These are phyloP conservation scores for Capromys pilorides DNA, from an alignment of 2,797 vertebrate genomes.

Conservation along the genomic window DNA sequence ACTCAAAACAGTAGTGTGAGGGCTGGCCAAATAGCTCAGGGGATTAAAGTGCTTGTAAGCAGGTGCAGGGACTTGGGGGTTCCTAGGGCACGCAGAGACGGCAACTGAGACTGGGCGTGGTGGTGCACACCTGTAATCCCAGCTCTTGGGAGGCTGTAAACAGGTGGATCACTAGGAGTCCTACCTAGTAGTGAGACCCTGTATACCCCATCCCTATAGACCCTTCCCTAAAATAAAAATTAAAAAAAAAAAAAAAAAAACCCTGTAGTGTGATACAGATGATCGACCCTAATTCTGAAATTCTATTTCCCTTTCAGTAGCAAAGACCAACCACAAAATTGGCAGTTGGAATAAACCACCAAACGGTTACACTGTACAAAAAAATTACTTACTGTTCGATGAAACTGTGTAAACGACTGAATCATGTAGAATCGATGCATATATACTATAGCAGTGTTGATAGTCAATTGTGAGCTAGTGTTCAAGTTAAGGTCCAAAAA, in stretches of 20 bases:
- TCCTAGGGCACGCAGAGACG: too few species aligned
- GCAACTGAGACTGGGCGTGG: too few species aligned
- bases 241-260: too few species aligned
- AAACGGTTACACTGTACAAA: slow-evolving; percentile 32
- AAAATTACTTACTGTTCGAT: slow-evolving; percentile 92
- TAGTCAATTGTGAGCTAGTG: slow-evolving; percentile 93
- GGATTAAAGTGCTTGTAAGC: too few species aligned
- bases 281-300: slow-evolving; percentile 40
- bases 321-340: slow-evolving; percentile 54
- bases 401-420: slow-evolving; percentile 95
- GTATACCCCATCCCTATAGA: too few species aligned
- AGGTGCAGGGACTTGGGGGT: too few species aligned
- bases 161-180: too few species aligned
- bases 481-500: slow-evolving; percentile 85
- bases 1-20: background rate
- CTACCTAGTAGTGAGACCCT: too few species aligned
- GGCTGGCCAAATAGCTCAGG: too few species aligned
- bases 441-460: slow-evolving; percentile 97
- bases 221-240: too few species aligned
- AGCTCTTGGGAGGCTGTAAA: too few species aligned
- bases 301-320: slow-evolving; percentile 42
- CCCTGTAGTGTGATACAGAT: background rate
- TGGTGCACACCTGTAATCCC: too few species aligned
- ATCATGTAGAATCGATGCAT: slow-evolving; percentile 99
- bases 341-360: slow-evolving; percentile 16